Percentiles rank a stretch among this genome's conserved stretches.
Evolutionary conservation across 2,888 invertebrate species (phyloP).

Genomic region (Eutolmus rufibarbis): DNA sequence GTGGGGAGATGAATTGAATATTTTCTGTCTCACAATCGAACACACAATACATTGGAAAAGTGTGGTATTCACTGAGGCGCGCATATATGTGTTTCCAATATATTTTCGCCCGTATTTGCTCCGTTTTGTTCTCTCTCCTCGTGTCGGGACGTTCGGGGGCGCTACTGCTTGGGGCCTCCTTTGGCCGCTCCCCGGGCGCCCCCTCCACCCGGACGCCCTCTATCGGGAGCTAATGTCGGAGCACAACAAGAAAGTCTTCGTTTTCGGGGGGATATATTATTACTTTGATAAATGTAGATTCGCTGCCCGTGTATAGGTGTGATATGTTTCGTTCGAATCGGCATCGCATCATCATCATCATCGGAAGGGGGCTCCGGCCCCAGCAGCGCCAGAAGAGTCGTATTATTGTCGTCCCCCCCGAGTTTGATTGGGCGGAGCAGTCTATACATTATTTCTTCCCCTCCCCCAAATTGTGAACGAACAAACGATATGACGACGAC

Average conservation of each 20-base stretch:
- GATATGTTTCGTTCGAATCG: slow-evolving; percentile 37
- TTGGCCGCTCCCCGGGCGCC: background rate
- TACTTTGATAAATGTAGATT: slow-evolving; percentile 12
- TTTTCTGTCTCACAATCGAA: slow-evolving; percentile 39
- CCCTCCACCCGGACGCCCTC: background rate
- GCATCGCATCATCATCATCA: slow-evolving; percentile 24
- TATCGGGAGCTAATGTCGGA: background rate
- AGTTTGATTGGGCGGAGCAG: slow-evolving; percentile 47
- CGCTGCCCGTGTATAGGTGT: background rate
- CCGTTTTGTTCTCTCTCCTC: slow-evolving; percentile 3
- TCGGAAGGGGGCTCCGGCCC: background rate
- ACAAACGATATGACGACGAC: background rate
- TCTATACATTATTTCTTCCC: slow-evolving; percentile 36
- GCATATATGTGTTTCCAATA: slow-evolving; percentile 39
- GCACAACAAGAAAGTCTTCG: background rate
- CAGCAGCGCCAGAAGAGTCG: background rate
- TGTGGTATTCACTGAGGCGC: background rate
- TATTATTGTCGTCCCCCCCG: slow-evolving; percentile 43
- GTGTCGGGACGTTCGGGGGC: background rate
- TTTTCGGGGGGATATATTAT: background rate
- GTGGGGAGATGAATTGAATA: slow-evolving; percentile 37
- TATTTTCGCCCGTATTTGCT: background rate
- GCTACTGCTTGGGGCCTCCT: background rate
- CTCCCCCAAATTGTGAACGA: background rate
- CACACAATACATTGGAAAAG: slow-evolving; percentile 34